Percentiles rank a stretch among this genome's conserved stretches.
These are phyloP conservation scores for Pogoniulus pusillus DNA, from an alignment of 2,797 vertebrate species.

Conservation along the genomic window DNA sequence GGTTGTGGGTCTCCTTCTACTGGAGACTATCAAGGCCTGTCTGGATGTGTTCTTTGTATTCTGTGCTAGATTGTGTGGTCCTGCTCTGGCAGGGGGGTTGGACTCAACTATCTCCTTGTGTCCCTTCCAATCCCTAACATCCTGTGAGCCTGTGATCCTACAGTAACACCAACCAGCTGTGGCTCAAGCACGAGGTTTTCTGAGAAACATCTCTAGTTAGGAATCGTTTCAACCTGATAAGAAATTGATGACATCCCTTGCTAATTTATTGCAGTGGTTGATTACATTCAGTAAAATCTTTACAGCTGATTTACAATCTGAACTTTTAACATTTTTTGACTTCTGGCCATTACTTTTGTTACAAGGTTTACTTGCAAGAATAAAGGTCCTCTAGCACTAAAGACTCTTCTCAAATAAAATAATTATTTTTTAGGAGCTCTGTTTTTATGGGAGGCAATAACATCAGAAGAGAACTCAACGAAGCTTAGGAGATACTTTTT, in stretches of 20 bases:
- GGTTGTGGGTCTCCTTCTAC: too few relatives aligned
- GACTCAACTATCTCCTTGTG: too few relatives aligned
- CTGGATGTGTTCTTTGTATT: too few relatives aligned
- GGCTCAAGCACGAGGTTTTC: not conserved
- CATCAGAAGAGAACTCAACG: not conserved
- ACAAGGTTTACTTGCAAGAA: not conserved
- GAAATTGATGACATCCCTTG: not conserved
- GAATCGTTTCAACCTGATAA: not conserved
- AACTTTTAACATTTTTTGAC: not conserved
- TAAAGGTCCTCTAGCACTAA: not conserved
- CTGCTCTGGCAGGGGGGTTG: too few relatives aligned
- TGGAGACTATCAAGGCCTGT: too few relatives aligned
- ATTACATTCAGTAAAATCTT: constrained; percentile 20
- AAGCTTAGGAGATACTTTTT: not conserved
- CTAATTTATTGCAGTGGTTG: not conserved
- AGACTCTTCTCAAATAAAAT: not conserved
- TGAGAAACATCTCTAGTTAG: not conserved
- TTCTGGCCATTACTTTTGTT: not conserved
- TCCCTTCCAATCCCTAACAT: too few relatives aligned
- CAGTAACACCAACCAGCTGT: not conserved
- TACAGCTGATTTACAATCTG: constrained; percentile 1
- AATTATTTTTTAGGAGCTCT: not conserved
- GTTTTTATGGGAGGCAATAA: not conserved
- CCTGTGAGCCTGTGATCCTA: too few relatives aligned
- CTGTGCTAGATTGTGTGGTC: too few relatives aligned